phyloP scores from a whole-genome alignment of 2,888 invertebrate species.

The Caradrina clavipalpis region DNA sequence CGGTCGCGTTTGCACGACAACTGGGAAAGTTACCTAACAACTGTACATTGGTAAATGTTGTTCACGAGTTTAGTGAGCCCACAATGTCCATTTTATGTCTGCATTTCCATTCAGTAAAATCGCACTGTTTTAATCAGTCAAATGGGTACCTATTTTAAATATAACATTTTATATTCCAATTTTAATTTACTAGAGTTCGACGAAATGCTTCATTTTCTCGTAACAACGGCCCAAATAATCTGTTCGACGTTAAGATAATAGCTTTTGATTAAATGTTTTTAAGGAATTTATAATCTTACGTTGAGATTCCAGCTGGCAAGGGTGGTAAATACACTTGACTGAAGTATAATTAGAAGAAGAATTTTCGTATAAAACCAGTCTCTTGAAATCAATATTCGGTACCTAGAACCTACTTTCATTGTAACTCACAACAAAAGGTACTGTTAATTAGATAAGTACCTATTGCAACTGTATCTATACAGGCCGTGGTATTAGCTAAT shows the following conservation, averaged over 20 bases:
- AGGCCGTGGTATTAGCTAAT: conserved; percentile 3
- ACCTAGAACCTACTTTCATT: background rate
- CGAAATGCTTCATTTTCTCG: background rate
- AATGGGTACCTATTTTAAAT: background rate
- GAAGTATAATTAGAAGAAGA: background rate
- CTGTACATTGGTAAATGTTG: conserved; percentile 38
- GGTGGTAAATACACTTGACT: background rate
- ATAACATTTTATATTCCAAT: background rate
- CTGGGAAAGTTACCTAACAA: conserved; percentile 44
- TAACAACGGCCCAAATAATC: background rate
- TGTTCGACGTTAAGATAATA: background rate
- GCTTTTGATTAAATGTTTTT: conserved; percentile 3
- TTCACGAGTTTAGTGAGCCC: conserved; percentile 45
- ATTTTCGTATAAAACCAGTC: background rate
- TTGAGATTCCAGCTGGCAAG: conserved; percentile 2
- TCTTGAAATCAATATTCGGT: background rate
- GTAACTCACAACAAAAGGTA: background rate
- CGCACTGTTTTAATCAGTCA: background rate
- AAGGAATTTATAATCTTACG: conserved; percentile 1
- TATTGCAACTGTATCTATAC: background rate
- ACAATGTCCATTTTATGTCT: conserved; percentile 35
- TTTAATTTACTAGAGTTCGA: background rate
- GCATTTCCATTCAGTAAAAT: conserved; percentile 9
- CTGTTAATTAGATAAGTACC: background rate
- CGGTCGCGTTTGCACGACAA: conserved; percentile 31